Base-by-base conservation (phyloP, 1,140 invertebrate species). In the Galleria mellonella region DNA sequence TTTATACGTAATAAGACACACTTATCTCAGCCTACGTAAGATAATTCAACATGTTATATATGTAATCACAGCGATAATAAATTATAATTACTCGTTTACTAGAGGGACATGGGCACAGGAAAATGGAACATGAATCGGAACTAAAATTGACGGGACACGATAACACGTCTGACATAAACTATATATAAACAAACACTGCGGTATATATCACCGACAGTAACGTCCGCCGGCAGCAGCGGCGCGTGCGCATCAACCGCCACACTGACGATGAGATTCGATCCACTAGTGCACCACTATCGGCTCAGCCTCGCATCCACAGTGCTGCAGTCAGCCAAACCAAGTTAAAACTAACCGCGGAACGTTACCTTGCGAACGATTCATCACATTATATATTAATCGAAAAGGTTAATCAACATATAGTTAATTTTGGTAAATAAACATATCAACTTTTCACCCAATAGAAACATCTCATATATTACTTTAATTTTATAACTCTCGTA, bases 1-100 rank as follows among this genome's bases (percentile, higher is more conserved):
- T 64, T 66, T 71, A 69, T 58, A 67, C 62, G 71, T 74, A 82
- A 71, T 73, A 77, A 77, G 65, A 77, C 73, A 69, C 67, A 72
- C 73, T 75, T 72, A 78, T 64, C 42, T 79, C 75, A 73, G 72
- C 65, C 68, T 83, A 77, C 60, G 59, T 65, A 75, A 74, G 68
- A 71, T 63, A 67, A 66, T 60, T 76, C 65, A 79, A 79, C 62
- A 71, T 72, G 65, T 77, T 69, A 77, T 81, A 82, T 77, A 75
- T 84, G 76, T 82, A 82, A 84, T 84, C 81, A 84, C 77, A 82
- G 77, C 81, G 70, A 75, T 66, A 70, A 70, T 78, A 82, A 82
- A 84, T 81, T 82, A 84, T 70, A 81, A 73, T 72, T 70, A 76
- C 47, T 72, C 56, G 56, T 71, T 49, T 68, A 66, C 54, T 65